Evolutionary conservation across 2,888 invertebrate species (phyloP), one percentile per base, ranked within the genome.

Genomic region (Caenorhabditis zanzibari): DNA sequence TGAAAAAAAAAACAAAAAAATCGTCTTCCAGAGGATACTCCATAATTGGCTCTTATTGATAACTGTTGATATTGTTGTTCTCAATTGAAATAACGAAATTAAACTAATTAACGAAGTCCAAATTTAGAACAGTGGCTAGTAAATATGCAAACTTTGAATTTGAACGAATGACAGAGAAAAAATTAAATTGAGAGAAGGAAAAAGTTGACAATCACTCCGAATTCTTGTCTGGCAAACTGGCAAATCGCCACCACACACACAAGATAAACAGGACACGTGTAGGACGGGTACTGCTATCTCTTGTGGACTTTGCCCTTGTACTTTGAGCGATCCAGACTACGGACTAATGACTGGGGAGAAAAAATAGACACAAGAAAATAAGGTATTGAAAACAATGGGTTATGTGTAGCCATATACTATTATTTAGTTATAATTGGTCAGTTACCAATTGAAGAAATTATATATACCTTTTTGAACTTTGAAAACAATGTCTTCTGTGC

Each of bases 201-300:
- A 14, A 54, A 14, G 26, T 24, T 26, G 26, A 54, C 54, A 54
- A 26, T 49, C 22, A 52, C 32, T 66, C 35, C 44, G 68, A 66
- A 76, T 22, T 68, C 6, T 68, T 63, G 54, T 63, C 47, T 77
- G 58, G 35, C 49, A 61, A 52, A 69, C 41, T 54, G 61, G 38
- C 12, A 49, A 69, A 76, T 26, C 28, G 44, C 28, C 12, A 44
- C 2, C 26, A 47, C 26, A 68, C 32, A 75, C 64, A 59, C 47
- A 26, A n/a, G 61, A 69, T 52, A 66, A 69, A 61, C 69, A 49
- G 69, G 69, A 19, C 69, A 77, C 77, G 77, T 77, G 77, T 69
- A 69, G 54, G 22, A 19, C 41, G 61, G 24, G 26, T 22, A 59
- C 38, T 41, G 61, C 68, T 77, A 77, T 77, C 77, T 77, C 52